Evolutionary conservation across 1,140 invertebrate species (phyloP).

Genomic region (Panagrolaimus sp.): DNA sequence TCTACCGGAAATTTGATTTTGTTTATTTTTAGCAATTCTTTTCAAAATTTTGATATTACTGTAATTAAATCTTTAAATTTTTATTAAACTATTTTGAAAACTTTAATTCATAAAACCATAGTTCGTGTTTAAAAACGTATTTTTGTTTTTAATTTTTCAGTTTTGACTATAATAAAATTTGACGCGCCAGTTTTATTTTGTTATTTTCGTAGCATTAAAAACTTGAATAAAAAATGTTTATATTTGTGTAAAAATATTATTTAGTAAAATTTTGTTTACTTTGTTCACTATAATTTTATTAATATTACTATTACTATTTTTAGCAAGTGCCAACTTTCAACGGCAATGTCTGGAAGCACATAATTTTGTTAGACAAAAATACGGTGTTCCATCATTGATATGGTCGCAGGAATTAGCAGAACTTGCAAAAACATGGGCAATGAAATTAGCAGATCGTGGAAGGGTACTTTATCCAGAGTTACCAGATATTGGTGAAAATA

Average conservation of each 20-base stretch:
- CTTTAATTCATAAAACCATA: too few relatives aligned
- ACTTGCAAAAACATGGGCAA: constrained; percentile 58
- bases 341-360: constrained; percentile 58
- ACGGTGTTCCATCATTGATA: constrained; percentile 33
- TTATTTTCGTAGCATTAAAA: too few relatives aligned
- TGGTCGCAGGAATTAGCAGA: constrained; percentile 56
- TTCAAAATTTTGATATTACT: background rate
- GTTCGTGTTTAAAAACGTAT: background rate
- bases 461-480: constrained; percentile 57
- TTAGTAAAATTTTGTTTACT: too few relatives aligned
- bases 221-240: too few relatives aligned
- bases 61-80: background rate
- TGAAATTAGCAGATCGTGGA: constrained; percentile 55
- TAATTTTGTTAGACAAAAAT: constrained; percentile 49
- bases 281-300: constrained; percentile 14
- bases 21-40: background rate
- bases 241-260: too few relatives aligned
- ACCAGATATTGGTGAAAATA: constrained; percentile 58
- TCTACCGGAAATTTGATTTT: too few relatives aligned
- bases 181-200: too few relatives aligned
- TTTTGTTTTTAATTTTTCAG: constrained; percentile 32
- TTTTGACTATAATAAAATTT: too few relatives aligned
- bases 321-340: constrained; percentile 56
- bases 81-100: too few relatives aligned
- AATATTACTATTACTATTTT: constrained; percentile 19